Evolutionary conservation across 1,140 invertebrate genomes (phyloP).

Genomic region (Ceratoteleas bidentatus): DNA sequence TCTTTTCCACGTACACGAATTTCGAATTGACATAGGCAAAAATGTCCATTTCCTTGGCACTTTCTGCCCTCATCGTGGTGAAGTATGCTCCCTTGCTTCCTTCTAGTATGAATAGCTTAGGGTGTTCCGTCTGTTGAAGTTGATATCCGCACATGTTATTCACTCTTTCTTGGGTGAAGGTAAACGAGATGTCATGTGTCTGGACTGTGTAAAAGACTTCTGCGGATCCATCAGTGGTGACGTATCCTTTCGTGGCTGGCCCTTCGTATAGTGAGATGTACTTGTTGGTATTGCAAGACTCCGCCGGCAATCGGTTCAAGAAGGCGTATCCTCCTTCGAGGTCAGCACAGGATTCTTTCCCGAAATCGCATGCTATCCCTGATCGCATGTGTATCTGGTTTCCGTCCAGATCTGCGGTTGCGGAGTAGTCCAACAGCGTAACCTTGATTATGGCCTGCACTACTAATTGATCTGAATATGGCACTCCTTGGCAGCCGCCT

Average conservation of each 20-base stretch:
- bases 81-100: background rate
- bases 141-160: slow-evolving; percentile 22
- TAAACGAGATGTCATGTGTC: slow-evolving; percentile 7
- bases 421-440: slow-evolving; percentile 15
- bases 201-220: slow-evolving; percentile 3
- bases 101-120: background rate
- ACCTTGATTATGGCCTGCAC: slow-evolving; percentile 29
- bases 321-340: slow-evolving; percentile 20
- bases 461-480: slow-evolving; percentile 44
- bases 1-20: slow-evolving; percentile 9
- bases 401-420: slow-evolving; percentile 11
- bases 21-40: slow-evolving; percentile 2
- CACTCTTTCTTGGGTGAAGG: background rate
- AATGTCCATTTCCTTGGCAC: background rate
- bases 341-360: background rate
- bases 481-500: slow-evolving; percentile 6
- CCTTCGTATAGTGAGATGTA: no score
- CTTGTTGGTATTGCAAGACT: slow-evolving; percentile 43
- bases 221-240: no score
- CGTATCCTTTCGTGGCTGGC: no score
- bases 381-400: slow-evolving; percentile 3
- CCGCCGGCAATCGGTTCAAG: slow-evolving; percentile 5
- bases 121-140: slow-evolving; percentile 28
- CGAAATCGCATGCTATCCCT: background rate
- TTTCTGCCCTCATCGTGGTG: background rate